Evolutionary conservation across 2,113 vertebrate species (phyloP), one percentile per base, ranked within the genome.

Genomic region (Nibea albiflora): DNA sequence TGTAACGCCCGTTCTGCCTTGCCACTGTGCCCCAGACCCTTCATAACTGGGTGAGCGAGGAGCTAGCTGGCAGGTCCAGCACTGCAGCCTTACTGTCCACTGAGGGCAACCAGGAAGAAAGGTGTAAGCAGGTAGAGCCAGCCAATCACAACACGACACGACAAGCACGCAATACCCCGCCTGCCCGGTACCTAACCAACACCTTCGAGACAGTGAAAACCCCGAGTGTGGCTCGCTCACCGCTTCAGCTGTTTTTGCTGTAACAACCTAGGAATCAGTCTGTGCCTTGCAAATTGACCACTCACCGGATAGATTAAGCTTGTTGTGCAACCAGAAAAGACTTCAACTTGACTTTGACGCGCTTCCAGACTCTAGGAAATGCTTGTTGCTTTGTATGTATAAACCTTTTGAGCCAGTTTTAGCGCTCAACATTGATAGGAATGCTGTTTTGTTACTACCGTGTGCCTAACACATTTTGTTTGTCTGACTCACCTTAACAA

Each of bases 111-210:
- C 95, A 96, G 95, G 97, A 98, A 93, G 97, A 98, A 80, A 96
- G 96, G 90, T 97, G 98, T 94, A 98, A 98, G 96, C 97, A 98
- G 97, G 97, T 98, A 98, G 97, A 95, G 87, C 89, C 93, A 67
- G 65, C 83, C 84, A 62, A 73, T 83, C 74, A 56, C 82, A 84
- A 74, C 70, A 66, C 76, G 26, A 78, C 87, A 22, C 60, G 60
- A 57, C 12, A 65, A 92, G 91, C 94, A 92, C 92, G 88, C 78
- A 49, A 58, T 42, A 72, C 84, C 85, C 84, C 47, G 87, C 81
- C 88, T 88, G 76, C 87, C 92, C 84, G 76, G 92, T 90, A 94
- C 94, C 96, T 96, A 95, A 94, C 93, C 94, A 90, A 66, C 90
- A 84, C 54, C 84, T 73, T 24, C 3, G 44, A 78, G 61, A 88